Evolutionary conservation across 1,140 invertebrate genomes (phyloP).

Genomic region (Lamellibrachia luymesi): DNA sequence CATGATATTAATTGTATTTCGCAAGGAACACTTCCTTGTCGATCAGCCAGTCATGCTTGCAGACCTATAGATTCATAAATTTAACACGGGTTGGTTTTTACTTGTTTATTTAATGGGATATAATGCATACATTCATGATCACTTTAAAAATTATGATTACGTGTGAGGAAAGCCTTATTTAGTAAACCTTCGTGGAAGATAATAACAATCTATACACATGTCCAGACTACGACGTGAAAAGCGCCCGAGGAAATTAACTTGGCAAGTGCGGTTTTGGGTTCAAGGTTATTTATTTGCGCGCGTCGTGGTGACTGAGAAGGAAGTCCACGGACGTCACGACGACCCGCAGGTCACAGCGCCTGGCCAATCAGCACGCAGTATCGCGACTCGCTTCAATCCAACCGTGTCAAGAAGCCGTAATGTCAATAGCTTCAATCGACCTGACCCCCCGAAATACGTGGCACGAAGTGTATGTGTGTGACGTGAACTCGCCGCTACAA

Average conservation of each 20-base stretch:
- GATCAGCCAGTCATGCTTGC: no score
- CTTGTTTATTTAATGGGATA: no score
- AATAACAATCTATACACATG: not conserved
- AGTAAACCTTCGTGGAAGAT: not conserved
- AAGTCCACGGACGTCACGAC: not conserved
- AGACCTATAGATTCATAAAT: no score
- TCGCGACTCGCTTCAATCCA: not conserved
- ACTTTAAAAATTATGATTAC: no score
- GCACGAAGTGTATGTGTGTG: not conserved
- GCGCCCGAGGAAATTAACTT: no score
- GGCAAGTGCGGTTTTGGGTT: not conserved
- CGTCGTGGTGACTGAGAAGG: not conserved
- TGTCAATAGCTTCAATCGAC: not conserved
- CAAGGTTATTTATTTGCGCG: not conserved
- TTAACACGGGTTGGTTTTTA: no score
- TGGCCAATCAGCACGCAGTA: not conserved
- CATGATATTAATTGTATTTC: no score
- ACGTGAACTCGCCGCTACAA: not conserved
- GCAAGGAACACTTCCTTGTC: no score
- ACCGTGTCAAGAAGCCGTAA: not conserved
- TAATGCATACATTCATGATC: no score
- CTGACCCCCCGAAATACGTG: not conserved
- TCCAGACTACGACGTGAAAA: not conserved
- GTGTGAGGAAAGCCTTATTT: no score
- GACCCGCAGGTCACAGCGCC: not conserved